These are phyloP conservation scores for Tokudaia tokunoshimensis DNA, from an alignment of 2,797 vertebrate species.

Conservation along the genomic window DNA sequence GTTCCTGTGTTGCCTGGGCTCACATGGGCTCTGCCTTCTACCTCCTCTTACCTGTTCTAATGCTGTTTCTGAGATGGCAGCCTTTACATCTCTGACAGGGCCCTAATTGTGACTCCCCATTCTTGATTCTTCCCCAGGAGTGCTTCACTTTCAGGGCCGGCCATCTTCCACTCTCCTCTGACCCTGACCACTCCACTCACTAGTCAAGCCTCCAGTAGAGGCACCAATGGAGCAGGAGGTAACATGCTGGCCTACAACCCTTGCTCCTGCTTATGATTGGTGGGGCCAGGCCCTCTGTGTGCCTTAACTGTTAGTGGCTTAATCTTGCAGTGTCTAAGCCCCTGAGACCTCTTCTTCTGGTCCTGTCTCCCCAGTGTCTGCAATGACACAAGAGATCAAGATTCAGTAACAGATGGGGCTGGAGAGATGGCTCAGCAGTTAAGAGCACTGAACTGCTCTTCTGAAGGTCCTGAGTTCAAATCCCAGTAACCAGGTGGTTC, in stretches of 20 bases:
- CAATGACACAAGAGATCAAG: neutral
- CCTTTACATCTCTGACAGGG: neutral
- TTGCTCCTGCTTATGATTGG: neutral
- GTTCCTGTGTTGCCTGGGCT: neutral
- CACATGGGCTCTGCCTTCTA: neutral
- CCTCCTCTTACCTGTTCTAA: too few species aligned
- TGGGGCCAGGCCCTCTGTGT: neutral
- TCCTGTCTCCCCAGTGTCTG: too few species aligned
- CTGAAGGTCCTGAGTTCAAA: too few species aligned
- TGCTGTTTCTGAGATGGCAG: neutral
- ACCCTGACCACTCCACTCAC: neutral
- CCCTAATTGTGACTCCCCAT: neutral
- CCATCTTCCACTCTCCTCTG: neutral
- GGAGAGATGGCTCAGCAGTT: too few species aligned
- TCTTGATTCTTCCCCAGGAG: neutral
- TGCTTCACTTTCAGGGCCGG: neutral
- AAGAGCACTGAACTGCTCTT: too few species aligned
- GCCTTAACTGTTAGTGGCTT: neutral
- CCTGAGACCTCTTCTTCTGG: neutral
- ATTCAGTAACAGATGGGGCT: neutral
- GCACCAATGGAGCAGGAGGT: neutral
- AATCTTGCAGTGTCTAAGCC: neutral
- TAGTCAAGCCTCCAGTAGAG: neutral
- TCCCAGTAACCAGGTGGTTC: too few species aligned
- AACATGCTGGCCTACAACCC: neutral